Base-by-base conservation (phyloP, 2,797 vertebrate genomes). In the Tenualosa thibaudeaui region DNA sequence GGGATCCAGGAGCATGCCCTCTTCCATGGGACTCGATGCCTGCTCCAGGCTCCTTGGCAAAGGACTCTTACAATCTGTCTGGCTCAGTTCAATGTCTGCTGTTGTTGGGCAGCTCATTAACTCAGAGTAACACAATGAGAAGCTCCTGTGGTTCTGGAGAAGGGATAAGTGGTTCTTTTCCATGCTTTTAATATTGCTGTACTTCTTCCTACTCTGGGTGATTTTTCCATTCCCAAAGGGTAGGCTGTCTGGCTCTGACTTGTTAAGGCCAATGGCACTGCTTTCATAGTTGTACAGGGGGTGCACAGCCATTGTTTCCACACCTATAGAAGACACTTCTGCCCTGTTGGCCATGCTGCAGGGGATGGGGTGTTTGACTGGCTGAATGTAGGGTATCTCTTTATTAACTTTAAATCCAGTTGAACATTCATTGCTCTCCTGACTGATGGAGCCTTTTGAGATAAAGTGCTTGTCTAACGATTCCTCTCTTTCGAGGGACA, bases 321-420 rank as follows among this genome's bases (percentile, higher is more conserved):
- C 93, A 86, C 96, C 95, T 88, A 95, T 94, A 65, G 95, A 93
- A 81, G 96, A 93, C 81, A 94, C 95, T 92, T 98, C 97, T 81
- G 95, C 90, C 89, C 95, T 96, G 86, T 89, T 93, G 90, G 92
- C 91, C 88, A 94, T 94, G 89, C 93, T 97, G 90, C 96, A 96
- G 75, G 96, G 91, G 88, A 96, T 94, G 37, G 97, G 96, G 87
- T 97, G 97, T 88, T 98, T 99, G 81, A 98, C 89, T 85, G 96
- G 94, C 0, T 91, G 94, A 83, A 95, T 96, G 87, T 98, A 98
- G 84, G 95, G 95, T 87, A 96, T 96, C 92, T 98, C 97, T 92
- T 97, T 98, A 91, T 96, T 95, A 86, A 97, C 94, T 92, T 96
- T 95, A 89, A 97, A 95, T 81, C 97, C 94, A 84, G 95, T 95